Conservation (phyloP, 2,113 vertebrate genomes). For the Lampris incognitus region DNA sequence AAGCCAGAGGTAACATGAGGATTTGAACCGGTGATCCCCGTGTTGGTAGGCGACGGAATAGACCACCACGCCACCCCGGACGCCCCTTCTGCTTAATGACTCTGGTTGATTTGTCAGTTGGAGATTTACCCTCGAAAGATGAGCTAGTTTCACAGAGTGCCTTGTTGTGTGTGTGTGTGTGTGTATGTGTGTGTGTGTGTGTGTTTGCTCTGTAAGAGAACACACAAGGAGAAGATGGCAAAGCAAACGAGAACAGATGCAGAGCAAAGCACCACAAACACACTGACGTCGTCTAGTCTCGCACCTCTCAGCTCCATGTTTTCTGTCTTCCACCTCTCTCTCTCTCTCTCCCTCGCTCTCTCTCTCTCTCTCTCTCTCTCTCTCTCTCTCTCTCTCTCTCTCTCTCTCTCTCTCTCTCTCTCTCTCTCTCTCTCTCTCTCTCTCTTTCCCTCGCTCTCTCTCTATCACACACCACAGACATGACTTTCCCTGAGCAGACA, state of each 20-base stretch:
- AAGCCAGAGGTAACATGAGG: too few species aligned
- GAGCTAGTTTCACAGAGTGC: background rate
- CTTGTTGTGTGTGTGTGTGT: background rate
- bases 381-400: background rate
- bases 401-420: too few species aligned
- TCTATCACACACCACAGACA: background rate
- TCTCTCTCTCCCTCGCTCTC: background rate
- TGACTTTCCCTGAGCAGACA: constrained; percentile 6
- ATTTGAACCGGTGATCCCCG: too few species aligned
- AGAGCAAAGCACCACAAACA: constrained; percentile 22
- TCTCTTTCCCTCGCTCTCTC: too few species aligned
- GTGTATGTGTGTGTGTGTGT: background rate
- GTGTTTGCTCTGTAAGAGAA: constrained; percentile 21
- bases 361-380: too few species aligned
- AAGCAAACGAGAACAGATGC: constrained; percentile 50
- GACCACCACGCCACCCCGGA: too few species aligned
- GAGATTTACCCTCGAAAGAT: background rate
- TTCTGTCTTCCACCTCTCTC: constrained; percentile 33
- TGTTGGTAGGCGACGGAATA: too few species aligned
- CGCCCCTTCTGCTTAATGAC: background rate
- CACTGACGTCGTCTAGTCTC: constrained; percentile 13
- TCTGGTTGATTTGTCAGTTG: constrained; percentile 8
- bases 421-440: background rate
- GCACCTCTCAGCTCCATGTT: constrained; percentile 1
- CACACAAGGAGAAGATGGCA: constrained; percentile 18